Conservation (phyloP, 2,797 vertebrate genomes). For the Hirundo rustica region DNA sequence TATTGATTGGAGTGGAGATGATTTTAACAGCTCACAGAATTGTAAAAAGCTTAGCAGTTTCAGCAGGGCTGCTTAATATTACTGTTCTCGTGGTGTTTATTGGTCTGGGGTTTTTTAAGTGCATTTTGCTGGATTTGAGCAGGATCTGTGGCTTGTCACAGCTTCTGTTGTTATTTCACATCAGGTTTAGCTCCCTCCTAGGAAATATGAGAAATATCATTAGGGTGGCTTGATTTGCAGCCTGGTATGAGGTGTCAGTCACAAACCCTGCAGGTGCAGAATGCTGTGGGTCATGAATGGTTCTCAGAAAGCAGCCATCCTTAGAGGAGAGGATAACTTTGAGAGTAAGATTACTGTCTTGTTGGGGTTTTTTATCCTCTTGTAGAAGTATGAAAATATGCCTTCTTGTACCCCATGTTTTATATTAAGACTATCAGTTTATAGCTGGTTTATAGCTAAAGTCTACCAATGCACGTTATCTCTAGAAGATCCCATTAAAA, state of each 20-base stretch:
- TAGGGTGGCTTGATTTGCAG: neutral
- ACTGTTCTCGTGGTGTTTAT: neutral
- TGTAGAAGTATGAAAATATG: neutral
- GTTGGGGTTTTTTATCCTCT: neutral
- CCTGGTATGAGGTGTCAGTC: neutral
- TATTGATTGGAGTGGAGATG: neutral
- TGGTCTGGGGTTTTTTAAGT: accelerated
- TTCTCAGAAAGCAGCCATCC: neutral
- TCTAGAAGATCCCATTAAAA: neutral
- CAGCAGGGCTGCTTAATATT: neutral
- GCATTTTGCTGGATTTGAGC: neutral
- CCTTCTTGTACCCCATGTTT: neutral
- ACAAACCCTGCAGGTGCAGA: neutral
- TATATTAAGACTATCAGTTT: neutral
- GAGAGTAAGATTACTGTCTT: neutral
- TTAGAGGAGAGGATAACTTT: neutral
- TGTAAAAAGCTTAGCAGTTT: neutral
- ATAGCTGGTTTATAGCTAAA: neutral
- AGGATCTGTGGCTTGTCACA: neutral
- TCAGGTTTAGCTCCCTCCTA: neutral
- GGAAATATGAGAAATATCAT: neutral
- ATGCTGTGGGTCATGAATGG: neutral
- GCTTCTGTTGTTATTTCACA: neutral
- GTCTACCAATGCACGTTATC: neutral
- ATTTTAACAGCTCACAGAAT: neutral